phyloP scores from a whole-genome alignment of 2,113 vertebrate genomes.

The Gasterosteus aculeatus region DNA sequence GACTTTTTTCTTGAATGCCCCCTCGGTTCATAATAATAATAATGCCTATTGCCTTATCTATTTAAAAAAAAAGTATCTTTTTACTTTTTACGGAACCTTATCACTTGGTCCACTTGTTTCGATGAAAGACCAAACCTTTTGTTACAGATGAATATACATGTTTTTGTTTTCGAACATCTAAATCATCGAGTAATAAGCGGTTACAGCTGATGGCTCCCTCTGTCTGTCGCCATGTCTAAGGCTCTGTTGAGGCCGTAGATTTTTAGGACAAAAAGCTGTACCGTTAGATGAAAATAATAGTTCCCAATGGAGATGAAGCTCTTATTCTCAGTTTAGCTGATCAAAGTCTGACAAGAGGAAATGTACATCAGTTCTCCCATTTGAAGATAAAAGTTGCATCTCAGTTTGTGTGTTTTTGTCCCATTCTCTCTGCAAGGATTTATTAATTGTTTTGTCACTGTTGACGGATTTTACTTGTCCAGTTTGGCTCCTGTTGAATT shows the following conservation, averaged over 20 bases:
- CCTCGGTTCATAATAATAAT: no score
- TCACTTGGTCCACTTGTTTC: no score
- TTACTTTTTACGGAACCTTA: no score
- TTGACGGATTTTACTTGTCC: background rate
- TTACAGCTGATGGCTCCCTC: background rate
- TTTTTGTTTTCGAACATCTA: background rate
- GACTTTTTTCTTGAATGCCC: no score
- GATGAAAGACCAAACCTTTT: no score
- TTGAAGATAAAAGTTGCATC: background rate
- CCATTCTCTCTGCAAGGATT: background rate
- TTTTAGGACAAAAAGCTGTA: background rate
- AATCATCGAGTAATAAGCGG: no score
- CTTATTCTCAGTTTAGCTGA: conserved; percentile 2
- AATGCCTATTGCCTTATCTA: no score
- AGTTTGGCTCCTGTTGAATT: background rate
- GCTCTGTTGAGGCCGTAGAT: background rate
- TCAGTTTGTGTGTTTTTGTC: background rate
- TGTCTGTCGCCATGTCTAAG: background rate
- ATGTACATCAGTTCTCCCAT: background rate
- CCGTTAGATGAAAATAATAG: background rate
- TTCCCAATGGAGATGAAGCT: background rate
- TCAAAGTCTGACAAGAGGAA: background rate
- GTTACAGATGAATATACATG: no score
- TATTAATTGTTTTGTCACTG: conserved; percentile 25
- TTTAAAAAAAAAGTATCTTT: no score